These are phyloP conservation scores for Camponotus vicinus DNA, from an alignment of 1,140 invertebrate species.

Conservation along the genomic window DNA sequence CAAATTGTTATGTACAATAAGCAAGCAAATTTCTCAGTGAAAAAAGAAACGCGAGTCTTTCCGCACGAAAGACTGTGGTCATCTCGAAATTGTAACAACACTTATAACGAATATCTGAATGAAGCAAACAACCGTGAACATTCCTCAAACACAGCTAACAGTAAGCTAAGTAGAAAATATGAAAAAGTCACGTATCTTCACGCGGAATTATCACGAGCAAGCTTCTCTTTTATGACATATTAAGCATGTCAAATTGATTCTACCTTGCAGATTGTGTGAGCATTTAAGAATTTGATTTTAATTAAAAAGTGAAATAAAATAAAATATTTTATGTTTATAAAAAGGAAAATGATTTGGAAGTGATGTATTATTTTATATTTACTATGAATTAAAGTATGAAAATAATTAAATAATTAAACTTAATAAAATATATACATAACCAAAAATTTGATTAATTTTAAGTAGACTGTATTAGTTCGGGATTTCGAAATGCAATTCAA, in stretches of 20 bases:
- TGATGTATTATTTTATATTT: no score
- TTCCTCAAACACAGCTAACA: conserved; percentile 14
- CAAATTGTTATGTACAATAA: neutral
- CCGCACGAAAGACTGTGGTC: conserved; percentile 17
- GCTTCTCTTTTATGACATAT: conserved; percentile 24
- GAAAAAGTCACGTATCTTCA: conserved; percentile 19
- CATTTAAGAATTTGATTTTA: conserved; percentile 4
- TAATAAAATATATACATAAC: no score
- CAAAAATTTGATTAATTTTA: no score
- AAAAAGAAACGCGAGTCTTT: neutral
- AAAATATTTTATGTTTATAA: neutral
- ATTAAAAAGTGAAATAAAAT: neutral
- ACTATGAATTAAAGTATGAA: neutral
- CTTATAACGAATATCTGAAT: conserved; percentile 40
- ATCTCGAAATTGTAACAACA: conserved; percentile 33
- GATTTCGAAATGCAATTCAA: neutral
- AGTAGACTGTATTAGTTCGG: no score
- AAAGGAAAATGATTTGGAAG: no score
- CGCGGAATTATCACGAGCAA: conserved; percentile 18
- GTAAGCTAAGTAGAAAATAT: conserved; percentile 21
- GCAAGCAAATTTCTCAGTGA: neutral
- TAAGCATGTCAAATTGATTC: conserved; percentile 25
- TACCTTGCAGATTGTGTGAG: neutral
- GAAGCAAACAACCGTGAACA: conserved; percentile 29
- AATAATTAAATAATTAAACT: no score